Base-by-base conservation (phyloP, 2,113 vertebrate genomes). In the Chaenogobius annularis region DNA sequence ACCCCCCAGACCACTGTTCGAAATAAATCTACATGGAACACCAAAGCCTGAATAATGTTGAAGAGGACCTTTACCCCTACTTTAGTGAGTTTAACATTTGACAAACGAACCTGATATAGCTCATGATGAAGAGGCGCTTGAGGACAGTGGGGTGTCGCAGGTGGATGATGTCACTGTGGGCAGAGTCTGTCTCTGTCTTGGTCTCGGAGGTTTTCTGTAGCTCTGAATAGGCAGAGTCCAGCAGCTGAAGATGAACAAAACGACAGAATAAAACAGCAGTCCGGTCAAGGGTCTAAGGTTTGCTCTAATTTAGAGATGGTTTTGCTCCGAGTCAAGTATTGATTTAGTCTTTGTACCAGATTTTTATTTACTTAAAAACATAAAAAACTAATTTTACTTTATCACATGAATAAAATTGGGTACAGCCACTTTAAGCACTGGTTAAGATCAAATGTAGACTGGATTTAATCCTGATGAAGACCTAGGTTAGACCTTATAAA, bases 61-160 rank as follows among this genome's bases (percentile, higher is more conserved):
- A 48, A 48, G 37, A 40, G 37, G 7, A 40, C 37, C 14, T 48
- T 48, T 48, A 48, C 13, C 47, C 14, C 14, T 4, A 5, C 13
- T 48, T 48, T 15, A 15, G 37, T 7, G 37, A 48, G 47, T 15
- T 5, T 15, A 48, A 48, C 47, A 40, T 48, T 48, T 48, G 47
- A 48, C 15, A 15, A 50, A 50, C 1, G 47, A 6, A 92, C 93
- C 91, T 89, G 69, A 92, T 85, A 68, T 84, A 93, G 77, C 92
- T 90, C 92, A 93, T 93, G 79, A 92, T 69, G 0, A 81, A 69
- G 15, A 93, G 81, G 0, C 89, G 80, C 65, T 87, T 74, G 10
- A 92, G 73, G 19, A 93, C 75, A 0, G 84, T 93, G 3, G 85
- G 85, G 48, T 91, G 90, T 23, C 46, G 84, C 22, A 93, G 82